Evolutionary conservation across 2,888 invertebrate species (phyloP).

Genomic region (Ecdyonurus torrentis): DNA sequence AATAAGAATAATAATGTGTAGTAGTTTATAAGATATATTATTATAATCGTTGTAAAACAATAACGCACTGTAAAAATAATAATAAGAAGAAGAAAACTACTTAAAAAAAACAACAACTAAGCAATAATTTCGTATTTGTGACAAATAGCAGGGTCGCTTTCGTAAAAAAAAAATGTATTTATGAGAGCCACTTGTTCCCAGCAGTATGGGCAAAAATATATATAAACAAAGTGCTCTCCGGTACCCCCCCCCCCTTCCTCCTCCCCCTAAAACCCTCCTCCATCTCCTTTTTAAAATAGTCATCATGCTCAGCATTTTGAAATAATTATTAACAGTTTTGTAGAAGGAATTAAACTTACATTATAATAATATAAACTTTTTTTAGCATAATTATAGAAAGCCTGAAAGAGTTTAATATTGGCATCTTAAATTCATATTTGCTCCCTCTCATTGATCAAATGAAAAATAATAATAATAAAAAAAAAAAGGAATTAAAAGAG

Average conservation of each 20-base stretch:
- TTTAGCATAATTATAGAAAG: background rate
- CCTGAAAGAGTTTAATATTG: background rate
- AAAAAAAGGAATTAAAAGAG: background rate
- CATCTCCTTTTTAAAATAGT: background rate
- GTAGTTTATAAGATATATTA: too few species aligned
- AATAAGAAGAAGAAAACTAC: constrained; percentile 4
- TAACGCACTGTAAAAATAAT: background rate
- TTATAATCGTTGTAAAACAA: too few species aligned
- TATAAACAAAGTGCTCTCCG: too few species aligned
- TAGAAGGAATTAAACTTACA: too few species aligned
- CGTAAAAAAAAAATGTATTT: background rate
- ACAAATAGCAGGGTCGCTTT: background rate
- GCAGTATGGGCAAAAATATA: constrained; percentile 7
- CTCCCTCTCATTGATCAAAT: background rate
- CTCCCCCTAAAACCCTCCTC: constrained; percentile 3
- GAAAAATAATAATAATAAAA: background rate
- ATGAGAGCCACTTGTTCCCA: background rate
- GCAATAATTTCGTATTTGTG: background rate
- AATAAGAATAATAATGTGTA: constrained; percentile 1
- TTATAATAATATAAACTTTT: background rate
- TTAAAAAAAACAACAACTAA: background rate
- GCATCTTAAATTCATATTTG: background rate
- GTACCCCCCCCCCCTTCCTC: constrained; percentile 9
- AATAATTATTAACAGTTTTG: too few species aligned
- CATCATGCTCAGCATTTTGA: background rate